phyloP scores from a whole-genome alignment of 2,113 vertebrate species.

The Zingel zingel region DNA sequence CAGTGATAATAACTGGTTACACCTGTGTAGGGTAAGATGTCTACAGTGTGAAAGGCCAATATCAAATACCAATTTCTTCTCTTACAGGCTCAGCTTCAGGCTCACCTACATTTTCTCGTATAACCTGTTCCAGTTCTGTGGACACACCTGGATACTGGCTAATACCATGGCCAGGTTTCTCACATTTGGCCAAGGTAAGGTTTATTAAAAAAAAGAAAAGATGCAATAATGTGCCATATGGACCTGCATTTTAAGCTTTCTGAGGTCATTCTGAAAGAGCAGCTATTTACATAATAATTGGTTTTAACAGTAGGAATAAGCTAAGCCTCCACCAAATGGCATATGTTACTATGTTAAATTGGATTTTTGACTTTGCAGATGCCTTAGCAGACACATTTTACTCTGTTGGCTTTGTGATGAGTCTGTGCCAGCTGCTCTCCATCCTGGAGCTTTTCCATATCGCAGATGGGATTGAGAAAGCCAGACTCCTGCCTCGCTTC shows the following conservation, averaged over 20 bases:
- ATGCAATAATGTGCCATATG: neutral
- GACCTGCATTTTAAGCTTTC: too few species aligned
- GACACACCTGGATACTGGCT: slow-evolving; percentile 95
- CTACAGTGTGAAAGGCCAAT: neutral
- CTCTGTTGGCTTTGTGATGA: slow-evolving; percentile 92
- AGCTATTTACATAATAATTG: neutral
- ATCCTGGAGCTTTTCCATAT: slow-evolving; percentile 92
- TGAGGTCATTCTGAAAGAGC: neutral
- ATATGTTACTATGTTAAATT: neutral
- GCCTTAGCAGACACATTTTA: slow-evolving; percentile 92
- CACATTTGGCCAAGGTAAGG: slow-evolving; percentile 93
- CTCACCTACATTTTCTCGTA: slow-evolving; percentile 89
- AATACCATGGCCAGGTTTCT: slow-evolving; percentile 93
- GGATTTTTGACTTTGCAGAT: slow-evolving; percentile 40
- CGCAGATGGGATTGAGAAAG: slow-evolving; percentile 87
- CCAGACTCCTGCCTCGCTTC: slow-evolving; percentile 87
- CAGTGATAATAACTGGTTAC: neutral
- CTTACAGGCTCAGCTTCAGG: slow-evolving; percentile 85
- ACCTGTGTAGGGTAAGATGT: neutral
- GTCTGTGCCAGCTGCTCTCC: slow-evolving; percentile 91
- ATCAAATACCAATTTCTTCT: slow-evolving; percentile 18
- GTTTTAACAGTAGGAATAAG: neutral
- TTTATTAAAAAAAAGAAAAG: neutral
- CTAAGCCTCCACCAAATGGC: neutral
- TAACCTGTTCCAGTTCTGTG: slow-evolving; percentile 95